Percentiles rank a stretch among this genome's conserved stretches.
Evolutionary conservation across 2,888 invertebrate species (phyloP).

Genomic region (Tridacna crocea): DNA sequence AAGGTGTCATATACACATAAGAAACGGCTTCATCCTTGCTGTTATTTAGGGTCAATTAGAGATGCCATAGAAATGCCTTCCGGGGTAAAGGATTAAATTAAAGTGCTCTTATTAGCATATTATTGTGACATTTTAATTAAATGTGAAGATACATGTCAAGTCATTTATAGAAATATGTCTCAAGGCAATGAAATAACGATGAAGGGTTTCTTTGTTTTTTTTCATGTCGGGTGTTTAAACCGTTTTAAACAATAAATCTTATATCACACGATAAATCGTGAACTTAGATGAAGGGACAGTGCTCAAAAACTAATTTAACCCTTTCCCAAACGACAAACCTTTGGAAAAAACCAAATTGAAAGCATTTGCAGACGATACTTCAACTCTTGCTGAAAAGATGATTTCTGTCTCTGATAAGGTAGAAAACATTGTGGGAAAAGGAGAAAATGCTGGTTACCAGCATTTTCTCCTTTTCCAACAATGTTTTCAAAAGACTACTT

Average conservation of each 20-base stretch:
- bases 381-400: neutral
- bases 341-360: neutral
- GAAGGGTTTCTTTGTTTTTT: too few relatives aligned
- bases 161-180: neutral
- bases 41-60: too few relatives aligned
- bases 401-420: neutral
- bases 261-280: too few relatives aligned
- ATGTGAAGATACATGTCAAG: neutral
- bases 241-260: too few relatives aligned
- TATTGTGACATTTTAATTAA: neutral
- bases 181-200: neutral
- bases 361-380: neutral
- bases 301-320: too few relatives aligned
- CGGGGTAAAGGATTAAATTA: neutral
- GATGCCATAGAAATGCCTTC: too few relatives aligned
- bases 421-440: neutral
- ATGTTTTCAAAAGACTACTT: neutral
- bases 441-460: neutral
- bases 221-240: too few relatives aligned
- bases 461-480: neutral
- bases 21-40: too few relatives aligned
- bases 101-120: neutral
- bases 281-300: too few relatives aligned
- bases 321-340: neutral
- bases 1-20: too few relatives aligned